These are phyloP conservation scores for Penelope pileata DNA, from an alignment of 2,113 vertebrate genomes.

Conservation along the genomic window DNA sequence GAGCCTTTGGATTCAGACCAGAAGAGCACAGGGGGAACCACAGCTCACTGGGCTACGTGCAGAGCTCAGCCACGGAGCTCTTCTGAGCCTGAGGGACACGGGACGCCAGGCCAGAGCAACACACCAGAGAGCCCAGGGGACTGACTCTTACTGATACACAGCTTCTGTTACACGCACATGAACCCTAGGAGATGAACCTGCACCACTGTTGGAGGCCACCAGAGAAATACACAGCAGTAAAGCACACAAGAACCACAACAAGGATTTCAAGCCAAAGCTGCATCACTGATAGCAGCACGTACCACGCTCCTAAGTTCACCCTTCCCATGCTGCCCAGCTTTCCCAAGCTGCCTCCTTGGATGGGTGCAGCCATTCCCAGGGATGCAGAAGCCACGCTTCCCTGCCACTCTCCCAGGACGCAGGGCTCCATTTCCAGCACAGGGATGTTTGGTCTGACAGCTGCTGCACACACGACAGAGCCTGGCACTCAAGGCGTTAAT, in stretches of 20 bases:
- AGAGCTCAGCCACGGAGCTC: not conserved
- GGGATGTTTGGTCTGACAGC: not conserved
- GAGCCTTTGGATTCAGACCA: not conserved
- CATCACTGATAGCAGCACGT: not conserved
- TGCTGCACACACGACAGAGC: not conserved
- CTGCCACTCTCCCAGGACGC: fast-evolving
- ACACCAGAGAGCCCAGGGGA: not conserved
- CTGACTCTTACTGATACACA: not conserved
- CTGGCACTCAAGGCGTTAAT: not conserved
- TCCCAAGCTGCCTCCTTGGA: not conserved
- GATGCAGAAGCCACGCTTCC: not conserved
- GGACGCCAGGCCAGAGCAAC: not conserved
- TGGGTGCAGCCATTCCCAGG: not conserved
- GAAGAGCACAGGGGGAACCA: not conserved
- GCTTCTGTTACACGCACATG: not conserved
- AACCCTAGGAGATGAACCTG: not conserved
- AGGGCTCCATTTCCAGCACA: fast-evolving
- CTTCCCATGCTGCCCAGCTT: not conserved
- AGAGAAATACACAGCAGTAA: not conserved
- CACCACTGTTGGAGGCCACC: not conserved
- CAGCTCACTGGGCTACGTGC: not conserved
- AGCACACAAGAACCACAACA: fast-evolving
- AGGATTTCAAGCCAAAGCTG: not conserved
- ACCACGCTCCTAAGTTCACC: not conserved
- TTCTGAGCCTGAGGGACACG: not conserved